Evolutionary conservation across 1,140 invertebrate species (phyloP).

Genomic region (Drosophila sechellia): DNA sequence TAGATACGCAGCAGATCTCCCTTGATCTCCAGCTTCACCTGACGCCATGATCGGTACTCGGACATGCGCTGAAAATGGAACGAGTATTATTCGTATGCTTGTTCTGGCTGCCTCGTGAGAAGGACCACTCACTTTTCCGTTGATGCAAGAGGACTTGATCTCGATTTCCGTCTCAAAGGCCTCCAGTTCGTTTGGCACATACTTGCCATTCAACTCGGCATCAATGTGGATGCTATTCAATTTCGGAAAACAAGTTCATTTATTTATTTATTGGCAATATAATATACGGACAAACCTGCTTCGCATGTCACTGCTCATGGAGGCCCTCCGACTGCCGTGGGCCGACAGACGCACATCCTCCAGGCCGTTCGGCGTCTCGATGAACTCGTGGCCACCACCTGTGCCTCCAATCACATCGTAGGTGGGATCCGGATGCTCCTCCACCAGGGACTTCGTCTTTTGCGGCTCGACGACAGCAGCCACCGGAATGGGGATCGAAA

Average conservation of each 20-base stretch:
- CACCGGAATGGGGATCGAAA: constrained; percentile 36
- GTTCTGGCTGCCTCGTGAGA: background rate
- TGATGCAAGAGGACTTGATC: constrained; percentile 82
- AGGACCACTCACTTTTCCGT: constrained; percentile 69
- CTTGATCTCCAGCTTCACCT: constrained; percentile 82
- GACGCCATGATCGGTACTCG: constrained; percentile 83
- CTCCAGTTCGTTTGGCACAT: constrained; percentile 82
- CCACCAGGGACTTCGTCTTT: constrained; percentile 69
- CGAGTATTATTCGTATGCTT: background rate
- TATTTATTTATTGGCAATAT: background rate
- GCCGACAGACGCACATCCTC: constrained; percentile 70
- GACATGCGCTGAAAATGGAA: constrained; percentile 67
- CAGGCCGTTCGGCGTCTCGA: constrained; percentile 71
- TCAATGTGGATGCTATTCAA: constrained; percentile 75
- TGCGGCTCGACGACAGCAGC: constrained; percentile 65
- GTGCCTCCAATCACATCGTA: constrained; percentile 72
- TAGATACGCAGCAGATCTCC: constrained; percentile 80
- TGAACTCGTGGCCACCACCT: constrained; percentile 69
- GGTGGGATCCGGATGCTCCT: constrained; percentile 78
- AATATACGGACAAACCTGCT: constrained; percentile 54
- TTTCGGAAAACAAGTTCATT: too few relatives aligned
- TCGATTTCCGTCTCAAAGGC: constrained; percentile 83
- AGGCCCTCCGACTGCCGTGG: constrained; percentile 73
- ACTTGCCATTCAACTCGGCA: constrained; percentile 77
- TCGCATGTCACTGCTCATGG: constrained; percentile 78